Conservation (phyloP, 2,888 invertebrate genomes). For the Aromia moschata region DNA sequence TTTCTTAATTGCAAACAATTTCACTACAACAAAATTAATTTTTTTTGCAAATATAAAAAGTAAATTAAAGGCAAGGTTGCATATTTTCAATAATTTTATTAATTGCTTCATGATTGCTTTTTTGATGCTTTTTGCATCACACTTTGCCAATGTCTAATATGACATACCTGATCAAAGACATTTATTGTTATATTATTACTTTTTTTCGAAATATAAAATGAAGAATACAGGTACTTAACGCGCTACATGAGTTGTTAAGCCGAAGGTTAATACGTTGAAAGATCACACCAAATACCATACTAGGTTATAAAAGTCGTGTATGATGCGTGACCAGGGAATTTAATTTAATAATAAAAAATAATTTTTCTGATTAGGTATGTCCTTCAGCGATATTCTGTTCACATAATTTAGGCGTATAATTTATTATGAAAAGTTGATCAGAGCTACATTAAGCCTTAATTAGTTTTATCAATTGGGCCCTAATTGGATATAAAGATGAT, state of each 20-base stretch:
- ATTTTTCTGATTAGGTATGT: too few relatives aligned
- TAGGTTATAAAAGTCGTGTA: too few relatives aligned
- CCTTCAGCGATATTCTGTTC: too few relatives aligned
- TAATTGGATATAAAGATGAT: too few relatives aligned
- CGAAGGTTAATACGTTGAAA: background rate
- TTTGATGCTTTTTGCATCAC: constrained; percentile 5
- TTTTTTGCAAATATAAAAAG: constrained; percentile 7
- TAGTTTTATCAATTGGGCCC: too few relatives aligned
- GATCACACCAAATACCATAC: too few relatives aligned
- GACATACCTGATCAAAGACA: background rate
- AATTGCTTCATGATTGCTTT: too few relatives aligned
- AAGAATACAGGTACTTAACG: background rate
- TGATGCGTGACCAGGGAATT: too few relatives aligned
- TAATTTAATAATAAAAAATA: too few relatives aligned
- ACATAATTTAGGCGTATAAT: too few relatives aligned
- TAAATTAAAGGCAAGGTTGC: constrained; percentile 6
- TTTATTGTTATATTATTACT: background rate
- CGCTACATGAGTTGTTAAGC: background rate
- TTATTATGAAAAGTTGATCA: too few relatives aligned
- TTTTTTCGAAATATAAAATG: background rate
- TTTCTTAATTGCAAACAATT: constrained; percentile 1
- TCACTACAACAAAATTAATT: constrained; percentile 12
- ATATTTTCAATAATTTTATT: constrained; percentile 2
- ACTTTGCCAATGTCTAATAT: background rate
- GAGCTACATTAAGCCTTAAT: too few relatives aligned